These are phyloP conservation scores for Meloidogyne floridensis DNA, from an alignment of 1,140 invertebrate species.

Conservation along the genomic window DNA sequence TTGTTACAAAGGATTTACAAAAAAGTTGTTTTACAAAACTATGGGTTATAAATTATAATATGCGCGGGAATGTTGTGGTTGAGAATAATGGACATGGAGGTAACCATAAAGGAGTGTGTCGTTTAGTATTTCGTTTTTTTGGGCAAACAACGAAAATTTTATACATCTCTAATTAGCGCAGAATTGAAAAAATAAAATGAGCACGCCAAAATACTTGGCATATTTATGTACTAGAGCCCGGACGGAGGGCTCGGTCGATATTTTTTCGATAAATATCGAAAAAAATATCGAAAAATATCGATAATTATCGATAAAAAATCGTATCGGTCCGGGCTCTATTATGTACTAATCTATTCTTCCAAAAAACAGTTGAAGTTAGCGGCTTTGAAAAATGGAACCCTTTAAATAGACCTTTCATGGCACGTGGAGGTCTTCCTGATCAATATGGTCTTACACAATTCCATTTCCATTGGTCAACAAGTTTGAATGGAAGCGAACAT, in stretches of 20 bases:
- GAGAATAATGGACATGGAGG: slow-evolving; percentile 59
- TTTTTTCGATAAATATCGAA: too few species aligned
- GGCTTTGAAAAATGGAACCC: slow-evolving; percentile 58
- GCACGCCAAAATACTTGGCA: too few species aligned
- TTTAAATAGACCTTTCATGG: slow-evolving; percentile 39
- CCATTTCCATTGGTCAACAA: slow-evolving; percentile 83
- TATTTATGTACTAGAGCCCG: too few species aligned
- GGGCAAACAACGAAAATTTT: too few species aligned
- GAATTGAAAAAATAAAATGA: not conserved
- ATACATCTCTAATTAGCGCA: too few species aligned
- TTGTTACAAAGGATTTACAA: not conserved
- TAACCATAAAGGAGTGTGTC: slow-evolving; percentile 35
- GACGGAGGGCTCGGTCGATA: too few species aligned
- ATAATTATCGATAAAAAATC: too few species aligned
- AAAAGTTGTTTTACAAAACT: slow-evolving; percentile 31
- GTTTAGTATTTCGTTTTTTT: too few species aligned
- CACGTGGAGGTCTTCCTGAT: slow-evolving; percentile 74
- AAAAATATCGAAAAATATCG: too few species aligned
- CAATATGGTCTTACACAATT: slow-evolving; percentile 79
- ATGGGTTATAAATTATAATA: slow-evolving; percentile 58
- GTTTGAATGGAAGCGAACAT: slow-evolving; percentile 82
- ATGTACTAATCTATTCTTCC: too few species aligned
- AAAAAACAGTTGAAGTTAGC: slow-evolving; percentile 50
- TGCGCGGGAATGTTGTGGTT: slow-evolving; percentile 48
- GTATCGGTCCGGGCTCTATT: too few species aligned